Conservation (phyloP, 1,140 invertebrate species). For the Drosophila bifasciata region DNA sequence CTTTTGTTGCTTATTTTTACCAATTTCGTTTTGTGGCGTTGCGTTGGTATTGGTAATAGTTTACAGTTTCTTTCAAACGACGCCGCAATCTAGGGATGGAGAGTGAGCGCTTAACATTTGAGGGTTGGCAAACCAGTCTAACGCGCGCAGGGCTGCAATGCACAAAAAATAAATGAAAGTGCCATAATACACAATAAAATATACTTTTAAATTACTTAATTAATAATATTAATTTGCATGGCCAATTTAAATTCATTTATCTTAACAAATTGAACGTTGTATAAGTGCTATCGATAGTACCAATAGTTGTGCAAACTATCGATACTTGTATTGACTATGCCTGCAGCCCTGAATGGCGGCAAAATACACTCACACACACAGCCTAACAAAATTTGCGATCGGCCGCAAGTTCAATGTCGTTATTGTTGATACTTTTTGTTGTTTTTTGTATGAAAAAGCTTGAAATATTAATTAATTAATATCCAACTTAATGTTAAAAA, state of each 20-base stretch:
- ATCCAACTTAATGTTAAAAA: not conserved
- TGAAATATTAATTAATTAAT: not conserved
- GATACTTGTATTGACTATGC: too few relatives aligned
- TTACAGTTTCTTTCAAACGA: constrained; percentile 80
- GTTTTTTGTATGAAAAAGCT: constrained; percentile 16
- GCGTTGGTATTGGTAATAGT: constrained; percentile 71
- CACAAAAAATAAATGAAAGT: not conserved
- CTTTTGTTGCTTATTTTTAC: constrained; percentile 39
- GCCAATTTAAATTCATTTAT: not conserved
- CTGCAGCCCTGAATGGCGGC: constrained; percentile 16
- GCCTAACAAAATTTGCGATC: not conserved
- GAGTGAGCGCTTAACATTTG: constrained; percentile 5
- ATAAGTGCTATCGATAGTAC: not conserved
- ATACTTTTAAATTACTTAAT: too few relatives aligned
- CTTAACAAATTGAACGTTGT: not conserved
- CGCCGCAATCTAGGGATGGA: constrained; percentile 67
- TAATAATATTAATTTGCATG: not conserved
- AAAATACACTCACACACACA: constrained; percentile 9
- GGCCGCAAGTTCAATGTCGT: constrained; percentile 15
- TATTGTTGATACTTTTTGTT: constrained; percentile 22
- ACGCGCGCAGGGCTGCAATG: not conserved
- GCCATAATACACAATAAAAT: not conserved
- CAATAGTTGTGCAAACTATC: constrained; percentile 8
- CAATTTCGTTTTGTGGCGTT: constrained; percentile 40
- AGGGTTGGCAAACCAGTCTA: constrained; percentile 42